Conservation (phyloP, 2,888 invertebrate species). For the Ichneumon xanthorius region DNA sequence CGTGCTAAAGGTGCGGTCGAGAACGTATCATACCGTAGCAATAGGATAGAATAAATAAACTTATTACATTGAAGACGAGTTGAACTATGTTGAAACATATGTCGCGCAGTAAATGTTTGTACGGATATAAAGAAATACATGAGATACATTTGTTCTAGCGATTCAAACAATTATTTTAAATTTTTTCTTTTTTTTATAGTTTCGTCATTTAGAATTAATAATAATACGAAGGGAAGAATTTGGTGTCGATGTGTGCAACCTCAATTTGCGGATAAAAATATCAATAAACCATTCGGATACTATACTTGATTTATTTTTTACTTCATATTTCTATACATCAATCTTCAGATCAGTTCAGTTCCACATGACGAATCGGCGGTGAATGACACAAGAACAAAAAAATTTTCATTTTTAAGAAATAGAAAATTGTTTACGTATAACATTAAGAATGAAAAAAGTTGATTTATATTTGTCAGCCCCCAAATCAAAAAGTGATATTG, state of each 20-base stretch:
- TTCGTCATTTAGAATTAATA: conserved; percentile 34
- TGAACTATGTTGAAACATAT: not conserved
- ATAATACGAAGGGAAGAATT: conserved; percentile 51
- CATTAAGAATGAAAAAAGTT: not conserved
- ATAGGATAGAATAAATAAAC: not conserved
- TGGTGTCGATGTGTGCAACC: conserved; percentile 29
- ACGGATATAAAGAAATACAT: conserved; percentile 3
- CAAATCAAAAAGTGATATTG: not conserved
- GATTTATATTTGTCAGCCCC: not conserved
- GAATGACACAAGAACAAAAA: too few relatives aligned
- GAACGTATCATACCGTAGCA: conserved; percentile 44
- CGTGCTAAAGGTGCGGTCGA: not conserved
- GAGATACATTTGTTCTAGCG: not conserved
- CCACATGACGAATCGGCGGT: not conserved
- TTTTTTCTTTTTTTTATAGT: conserved; percentile 26
- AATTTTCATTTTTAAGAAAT: not conserved
- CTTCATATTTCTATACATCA: not conserved
- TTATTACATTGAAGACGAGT: not conserved
- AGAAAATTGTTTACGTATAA: not conserved
- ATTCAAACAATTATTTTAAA: conserved; percentile 7
- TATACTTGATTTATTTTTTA: conserved; percentile 19
- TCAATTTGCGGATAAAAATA: conserved; percentile 43
- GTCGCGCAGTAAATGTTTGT: not conserved
- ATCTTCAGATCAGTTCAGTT: not conserved
- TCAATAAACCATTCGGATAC: conserved; percentile 57